Evolutionary conservation across 2,888 invertebrate species (phyloP).

Genomic region (Cephus rjabovi): DNA sequence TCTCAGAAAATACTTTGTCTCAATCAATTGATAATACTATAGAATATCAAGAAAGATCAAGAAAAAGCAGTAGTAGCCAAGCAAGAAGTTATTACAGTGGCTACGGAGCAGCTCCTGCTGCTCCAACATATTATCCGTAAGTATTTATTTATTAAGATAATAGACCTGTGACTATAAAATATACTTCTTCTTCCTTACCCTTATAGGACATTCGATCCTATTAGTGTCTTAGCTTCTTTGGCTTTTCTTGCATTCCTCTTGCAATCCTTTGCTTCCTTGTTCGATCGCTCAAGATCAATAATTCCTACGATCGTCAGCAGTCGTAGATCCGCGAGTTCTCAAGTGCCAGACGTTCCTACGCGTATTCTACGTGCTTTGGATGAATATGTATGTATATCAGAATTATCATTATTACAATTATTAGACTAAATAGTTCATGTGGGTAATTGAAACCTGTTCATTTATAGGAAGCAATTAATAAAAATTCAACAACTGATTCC

Average conservation of each 20-base stretch:
- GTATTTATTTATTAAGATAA: slow-evolving; percentile 27
- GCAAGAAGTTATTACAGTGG: slow-evolving; percentile 50
- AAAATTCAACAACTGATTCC: not conserved
- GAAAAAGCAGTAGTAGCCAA: not conserved
- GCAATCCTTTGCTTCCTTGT: slow-evolving; percentile 60
- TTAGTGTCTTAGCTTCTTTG: slow-evolving; percentile 61
- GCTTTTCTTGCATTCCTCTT: slow-evolving; percentile 65
- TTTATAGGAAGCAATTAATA: not conserved
- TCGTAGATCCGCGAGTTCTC: slow-evolving; percentile 34
- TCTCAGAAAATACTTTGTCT: not conserved
- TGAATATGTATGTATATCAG: slow-evolving; percentile 54
- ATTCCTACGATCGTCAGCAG: slow-evolving; percentile 53
- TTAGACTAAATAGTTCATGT: not conserved
- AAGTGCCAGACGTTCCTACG: slow-evolving; percentile 40
- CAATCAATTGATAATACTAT: not conserved
- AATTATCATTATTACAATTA: not conserved
- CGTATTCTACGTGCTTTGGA: slow-evolving; percentile 51
- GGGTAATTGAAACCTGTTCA: not conserved
- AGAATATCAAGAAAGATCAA: not conserved
- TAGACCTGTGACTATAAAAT: not conserved
- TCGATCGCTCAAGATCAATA: slow-evolving; percentile 58
- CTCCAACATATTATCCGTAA: slow-evolving; percentile 53
- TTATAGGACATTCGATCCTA: slow-evolving; percentile 62
- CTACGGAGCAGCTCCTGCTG: slow-evolving; percentile 36
- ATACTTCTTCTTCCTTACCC: not conserved